These are phyloP conservation scores for Limnephilus lunatus DNA, from an alignment of 2,888 invertebrate genomes.

Conservation along the genomic window DNA sequence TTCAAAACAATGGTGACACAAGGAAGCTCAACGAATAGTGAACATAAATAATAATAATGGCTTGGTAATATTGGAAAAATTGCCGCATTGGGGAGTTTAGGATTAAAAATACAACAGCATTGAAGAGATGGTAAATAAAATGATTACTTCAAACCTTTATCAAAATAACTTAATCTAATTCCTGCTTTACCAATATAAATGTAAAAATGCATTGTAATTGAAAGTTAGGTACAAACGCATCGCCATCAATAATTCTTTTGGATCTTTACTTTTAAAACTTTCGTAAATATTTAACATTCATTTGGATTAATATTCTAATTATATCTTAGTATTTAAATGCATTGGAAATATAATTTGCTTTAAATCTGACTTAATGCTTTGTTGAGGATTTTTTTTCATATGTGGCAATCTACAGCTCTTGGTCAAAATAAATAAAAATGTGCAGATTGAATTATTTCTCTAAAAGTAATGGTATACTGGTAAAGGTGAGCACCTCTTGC, in stretches of 20 bases:
- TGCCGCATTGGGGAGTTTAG: background rate
- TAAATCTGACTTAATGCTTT: too few relatives aligned
- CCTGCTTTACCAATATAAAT: slow-evolving; percentile 23
- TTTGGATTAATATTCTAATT: slow-evolving; percentile 37
- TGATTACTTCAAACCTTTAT: background rate
- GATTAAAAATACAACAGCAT: background rate
- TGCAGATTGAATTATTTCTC: background rate
- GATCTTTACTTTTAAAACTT: slow-evolving; percentile 42
- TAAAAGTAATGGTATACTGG: background rate
- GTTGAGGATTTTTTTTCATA: background rate
- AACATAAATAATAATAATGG: background rate
- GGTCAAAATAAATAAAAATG: background rate
- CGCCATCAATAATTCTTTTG: background rate
- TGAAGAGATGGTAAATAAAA: background rate
- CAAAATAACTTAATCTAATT: slow-evolving; percentile 37
- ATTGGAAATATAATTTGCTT: background rate
- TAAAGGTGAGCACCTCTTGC: background rate
- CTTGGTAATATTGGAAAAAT: background rate
- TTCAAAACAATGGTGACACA: background rate
- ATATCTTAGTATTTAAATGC: slow-evolving; percentile 31
- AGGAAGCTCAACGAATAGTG: background rate
- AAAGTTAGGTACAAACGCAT: slow-evolving; percentile 13
- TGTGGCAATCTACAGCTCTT: too few relatives aligned
- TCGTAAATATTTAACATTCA: slow-evolving; percentile 45
- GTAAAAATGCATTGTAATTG: slow-evolving; percentile 30